phyloP scores from a whole-genome alignment of 2,797 vertebrate genomes.

The Helostoma temminkii region DNA sequence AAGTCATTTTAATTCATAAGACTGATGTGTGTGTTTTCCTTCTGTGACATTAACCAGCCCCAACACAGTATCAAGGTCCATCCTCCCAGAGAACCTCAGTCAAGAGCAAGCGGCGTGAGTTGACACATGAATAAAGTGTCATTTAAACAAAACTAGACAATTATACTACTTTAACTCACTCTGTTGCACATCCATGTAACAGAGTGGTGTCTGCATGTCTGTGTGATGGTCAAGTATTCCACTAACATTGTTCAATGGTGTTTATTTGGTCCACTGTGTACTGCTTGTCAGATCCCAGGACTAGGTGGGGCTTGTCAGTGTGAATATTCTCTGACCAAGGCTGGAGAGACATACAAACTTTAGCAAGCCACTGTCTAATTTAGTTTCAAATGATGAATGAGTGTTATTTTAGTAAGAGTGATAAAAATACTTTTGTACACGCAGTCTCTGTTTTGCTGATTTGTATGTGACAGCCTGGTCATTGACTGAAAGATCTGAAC shows the following conservation, averaged over 20 bases:
- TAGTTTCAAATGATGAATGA: neutral
- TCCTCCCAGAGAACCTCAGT: constrained; percentile 69
- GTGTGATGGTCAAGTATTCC: neutral
- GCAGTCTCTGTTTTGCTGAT: constrained; percentile 21
- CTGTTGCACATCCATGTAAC: constrained; percentile 25
- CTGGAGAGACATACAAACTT: constrained; percentile 32
- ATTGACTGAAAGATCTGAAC: constrained; percentile 53
- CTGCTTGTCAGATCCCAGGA: constrained; percentile 28
- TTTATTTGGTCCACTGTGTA: constrained; percentile 27
- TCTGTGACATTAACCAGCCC: constrained; percentile 58
- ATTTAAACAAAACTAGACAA: constrained; percentile 7
- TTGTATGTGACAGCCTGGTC: constrained; percentile 35
- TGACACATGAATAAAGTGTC: constrained; percentile 46
- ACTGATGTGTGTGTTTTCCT: constrained; percentile 57
- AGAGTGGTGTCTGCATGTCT: constrained; percentile 24
- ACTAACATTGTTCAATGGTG: constrained; percentile 49
- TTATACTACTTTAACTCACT: constrained; percentile 15
- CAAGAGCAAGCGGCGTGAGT: constrained; percentile 75
- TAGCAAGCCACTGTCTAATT: constrained; percentile 6
- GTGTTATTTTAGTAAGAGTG: constrained; percentile 6
- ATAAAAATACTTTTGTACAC: neutral
- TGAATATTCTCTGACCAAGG: constrained; percentile 23
- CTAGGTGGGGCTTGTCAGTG: constrained; percentile 6
- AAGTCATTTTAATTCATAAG: constrained; percentile 10
- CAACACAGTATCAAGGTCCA: constrained; percentile 58